Base-by-base conservation (phyloP, 2,113 vertebrate species). In the Callipepla squamata region DNA sequence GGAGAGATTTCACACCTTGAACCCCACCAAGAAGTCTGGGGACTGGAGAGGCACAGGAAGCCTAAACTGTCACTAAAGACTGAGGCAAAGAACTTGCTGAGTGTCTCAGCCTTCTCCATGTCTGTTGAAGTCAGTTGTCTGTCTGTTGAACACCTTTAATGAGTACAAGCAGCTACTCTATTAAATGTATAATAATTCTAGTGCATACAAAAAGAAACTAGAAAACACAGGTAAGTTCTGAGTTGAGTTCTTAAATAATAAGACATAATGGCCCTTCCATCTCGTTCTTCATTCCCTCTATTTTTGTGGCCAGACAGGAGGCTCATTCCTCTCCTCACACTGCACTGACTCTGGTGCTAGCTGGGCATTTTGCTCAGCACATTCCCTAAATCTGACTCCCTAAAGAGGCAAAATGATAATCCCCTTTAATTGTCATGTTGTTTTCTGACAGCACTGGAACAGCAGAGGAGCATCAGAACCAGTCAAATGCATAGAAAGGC, bases 251-350 rank as follows among this genome's bases (percentile, higher is more conserved):
- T 83, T 83, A 14, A 51, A 23, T 42, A 17, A 4, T 53, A 53
- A 8, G 8, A 26, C 51, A 57, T 6, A 69, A 38, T 15, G 63
- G 22, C 7, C 32, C 10, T 40, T 16, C 17, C 51, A 26, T n/a
- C 4, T 34, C 36, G 44, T 38, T 2, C 28, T 80, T 44, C 36
- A 42, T 12, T 34, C 44, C 32, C 16, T 58, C 32, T 22, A 51
- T 38, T 10, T 32, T 70, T 25, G 11, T 7, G 1, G 1, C 8
- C 16, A 30, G 5, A 51, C 6, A 2, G 1, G 1, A 15, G 22
- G 44, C 4, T 14, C 36, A n/a, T 13, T 57, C 17, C 7, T 5
- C 30, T 90, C 8, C 9, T 48, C 1, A 0, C 25, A 17, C 3
- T 20, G 36, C 42, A 38, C 22, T 45, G 57, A 5, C 36, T 76